Conservation (phyloP, 2,888 invertebrate genomes). For the Phengaris alcon region DNA sequence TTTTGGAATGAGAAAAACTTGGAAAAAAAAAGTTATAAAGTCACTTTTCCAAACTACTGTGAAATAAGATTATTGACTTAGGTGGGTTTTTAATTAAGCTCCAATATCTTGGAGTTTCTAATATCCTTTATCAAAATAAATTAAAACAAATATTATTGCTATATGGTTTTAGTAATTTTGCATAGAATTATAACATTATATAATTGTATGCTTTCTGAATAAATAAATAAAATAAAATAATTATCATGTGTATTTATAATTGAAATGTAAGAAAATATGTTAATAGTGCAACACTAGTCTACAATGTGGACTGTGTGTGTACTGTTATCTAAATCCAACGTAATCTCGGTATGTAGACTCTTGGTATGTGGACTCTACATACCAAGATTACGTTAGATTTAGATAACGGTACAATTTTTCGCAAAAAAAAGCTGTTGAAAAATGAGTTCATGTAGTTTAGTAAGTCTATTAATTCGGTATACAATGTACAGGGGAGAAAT, state of each 20-base stretch:
- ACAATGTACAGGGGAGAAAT: conserved; percentile 38
- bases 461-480: conserved; percentile 16
- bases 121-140: background rate
- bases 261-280: no score
- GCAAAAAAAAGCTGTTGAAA: background rate
- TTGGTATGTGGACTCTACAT: no score
- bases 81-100: conserved; percentile 1
- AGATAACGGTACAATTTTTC: no score
- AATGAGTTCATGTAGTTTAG: background rate
- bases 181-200: no score
- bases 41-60: conserved; percentile 1
- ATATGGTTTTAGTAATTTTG: background rate
- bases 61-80: conserved; percentile 12
- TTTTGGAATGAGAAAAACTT: conserved; percentile 16
- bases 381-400: no score
- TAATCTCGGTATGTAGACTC: no score
- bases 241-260: no score
- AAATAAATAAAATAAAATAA: no score
- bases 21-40: conserved; percentile 9
- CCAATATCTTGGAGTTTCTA: background rate
- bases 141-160: background rate
- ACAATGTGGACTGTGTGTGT: no score
- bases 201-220: no score
- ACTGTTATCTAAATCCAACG: no score
- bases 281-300: no score